Evolutionary conservation across 2,113 vertebrate species (phyloP), one percentile per base, ranked within the genome.

Genomic region (Butastur rufipennis): DNA sequence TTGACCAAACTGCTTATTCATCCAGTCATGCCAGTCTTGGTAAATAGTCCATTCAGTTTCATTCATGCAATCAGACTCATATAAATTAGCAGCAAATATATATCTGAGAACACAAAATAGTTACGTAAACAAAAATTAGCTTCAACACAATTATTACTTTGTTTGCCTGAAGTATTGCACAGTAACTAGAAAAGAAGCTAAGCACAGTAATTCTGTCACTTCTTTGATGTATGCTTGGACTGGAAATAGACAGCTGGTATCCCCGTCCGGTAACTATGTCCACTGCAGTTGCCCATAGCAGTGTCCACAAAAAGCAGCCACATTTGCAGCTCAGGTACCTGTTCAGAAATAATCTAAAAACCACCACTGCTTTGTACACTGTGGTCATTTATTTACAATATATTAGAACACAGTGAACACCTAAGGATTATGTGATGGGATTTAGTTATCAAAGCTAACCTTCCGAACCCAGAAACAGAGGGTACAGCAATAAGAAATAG

Each of bases 1-100:
- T 31, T 98, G 98, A 52, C 99, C 99, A 94, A 99, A 99, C 85
- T 99, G 98, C 61, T 95, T 97, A 94, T 99, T 99, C 93, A 99
- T 98, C 99, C 99, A 99, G 73, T 98, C 95, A 20, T 99, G 99
- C 99, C 99, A 99, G 96, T 99, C 99, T 97, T 99, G 99, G 95
- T 99, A 99, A 91, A 99, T 91, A 1, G 99, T 98, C 99, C 99
- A 99, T 38, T 99, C 99, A 0, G 99, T 99, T 85, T 99, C 99
- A 36, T 98, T 99, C 98, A 99, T 96, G 79, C 99, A 99, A 67
- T 99, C 99, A 32, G 98, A 99, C 84, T 99, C 99, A 9, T 99
- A 99, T 7, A 99, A 97, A 95, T 99, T 99, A 55, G 99, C 98
- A 65, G 99, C 99, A 98, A 99, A 99, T 84, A 99, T 99, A 66